A percentile compares a stretch with the other conserved stretches of the same genome.
phyloP scores from a whole-genome alignment of 2,113 vertebrate genomes.

The Thalassarche chlororhynchos region DNA sequence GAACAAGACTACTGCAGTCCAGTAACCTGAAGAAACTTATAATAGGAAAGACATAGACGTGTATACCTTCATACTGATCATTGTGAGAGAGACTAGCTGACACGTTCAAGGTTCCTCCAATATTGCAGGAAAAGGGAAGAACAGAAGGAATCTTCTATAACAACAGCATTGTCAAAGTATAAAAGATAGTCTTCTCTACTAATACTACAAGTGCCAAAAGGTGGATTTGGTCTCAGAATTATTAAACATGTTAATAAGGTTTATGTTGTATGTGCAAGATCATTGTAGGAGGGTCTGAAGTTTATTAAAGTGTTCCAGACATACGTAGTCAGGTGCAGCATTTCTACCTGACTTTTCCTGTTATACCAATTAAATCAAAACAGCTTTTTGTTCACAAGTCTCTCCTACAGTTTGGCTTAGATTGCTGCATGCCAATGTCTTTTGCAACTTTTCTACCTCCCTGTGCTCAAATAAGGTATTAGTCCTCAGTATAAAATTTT shows the following conservation, averaged over 20 bases:
- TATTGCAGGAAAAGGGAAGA: background rate
- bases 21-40: background rate
- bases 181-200: background rate
- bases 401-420: background rate
- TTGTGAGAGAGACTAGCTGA: background rate
- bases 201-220: background rate
- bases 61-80: background rate
- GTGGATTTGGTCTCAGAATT: background rate
- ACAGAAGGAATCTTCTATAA: background rate
- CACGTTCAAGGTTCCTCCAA: background rate
- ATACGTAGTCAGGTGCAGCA: rapidly evolving
- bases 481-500: background rate
- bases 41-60: background rate
- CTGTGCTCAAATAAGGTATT: background rate
- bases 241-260: background rate
- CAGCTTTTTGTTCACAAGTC: background rate
- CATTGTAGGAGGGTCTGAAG: background rate
- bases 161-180: background rate
- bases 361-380: background rate
- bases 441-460: background rate
- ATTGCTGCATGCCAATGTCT: background rate
- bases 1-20: background rate
- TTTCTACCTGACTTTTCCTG: background rate
- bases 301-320: background rate
- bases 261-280: background rate